Conservation (phyloP, 2,113 vertebrate species). For the Anser cygnoides region DNA sequence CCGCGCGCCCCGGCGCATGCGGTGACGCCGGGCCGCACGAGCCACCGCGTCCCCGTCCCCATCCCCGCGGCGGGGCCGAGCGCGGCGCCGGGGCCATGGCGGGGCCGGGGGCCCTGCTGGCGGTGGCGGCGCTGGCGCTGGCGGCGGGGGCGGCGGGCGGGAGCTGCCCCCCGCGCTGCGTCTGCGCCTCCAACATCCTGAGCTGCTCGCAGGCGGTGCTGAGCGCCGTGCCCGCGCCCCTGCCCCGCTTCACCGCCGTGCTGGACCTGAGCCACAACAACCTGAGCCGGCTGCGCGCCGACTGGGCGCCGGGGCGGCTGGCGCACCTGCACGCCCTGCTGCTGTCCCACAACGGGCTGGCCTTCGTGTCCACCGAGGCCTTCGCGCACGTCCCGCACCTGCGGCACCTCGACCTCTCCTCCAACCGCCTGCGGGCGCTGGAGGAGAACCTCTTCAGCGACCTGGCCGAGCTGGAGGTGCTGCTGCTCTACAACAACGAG, state of each 20-base stretch:
- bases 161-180: slow-evolving; percentile 86
- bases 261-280: slow-evolving; percentile 95
- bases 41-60: neutral
- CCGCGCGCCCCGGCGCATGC: rapidly evolving
- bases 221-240: slow-evolving; percentile 73
- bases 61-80: neutral
- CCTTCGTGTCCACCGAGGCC: slow-evolving; percentile 91
- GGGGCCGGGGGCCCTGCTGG: neutral
- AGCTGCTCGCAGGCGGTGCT: slow-evolving; percentile 93
- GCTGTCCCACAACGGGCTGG: slow-evolving; percentile 90
- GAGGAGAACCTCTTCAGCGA: slow-evolving; percentile 92
- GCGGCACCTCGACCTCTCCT: slow-evolving; percentile 92
- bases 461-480: slow-evolving; percentile 86
- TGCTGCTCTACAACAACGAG: slow-evolving; percentile 94
- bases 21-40: neutral
- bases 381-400: slow-evolving; percentile 86
- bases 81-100: rapidly evolving
- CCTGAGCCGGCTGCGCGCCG: slow-evolving; percentile 80
- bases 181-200: slow-evolving; percentile 96
- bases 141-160: slow-evolving; percentile 49
- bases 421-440: slow-evolving; percentile 83
- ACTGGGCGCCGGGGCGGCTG: slow-evolving; percentile 86
- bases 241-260: slow-evolving; percentile 86
- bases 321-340: slow-evolving; percentile 87
- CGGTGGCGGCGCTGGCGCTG: slow-evolving; percentile 40